A percentile compares a stretch with the other conserved stretches of the same genome.
phyloP scores from a whole-genome alignment of 2,797 vertebrate species.

The Columba guinea region DNA sequence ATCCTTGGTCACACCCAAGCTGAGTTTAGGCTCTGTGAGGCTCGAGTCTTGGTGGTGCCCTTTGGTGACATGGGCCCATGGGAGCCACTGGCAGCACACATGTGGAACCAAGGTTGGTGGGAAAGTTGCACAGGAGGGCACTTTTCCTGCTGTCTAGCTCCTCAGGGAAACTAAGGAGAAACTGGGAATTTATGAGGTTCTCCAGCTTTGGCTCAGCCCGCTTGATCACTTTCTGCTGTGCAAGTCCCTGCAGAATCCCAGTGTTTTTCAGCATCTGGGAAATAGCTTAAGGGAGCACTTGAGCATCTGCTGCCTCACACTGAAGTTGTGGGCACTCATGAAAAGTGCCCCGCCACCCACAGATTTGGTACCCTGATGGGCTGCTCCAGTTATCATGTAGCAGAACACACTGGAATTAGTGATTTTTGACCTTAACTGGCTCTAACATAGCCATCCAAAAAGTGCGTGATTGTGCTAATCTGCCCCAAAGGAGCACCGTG shows the following conservation, averaged over 20 bases:
- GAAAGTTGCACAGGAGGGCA: not conserved
- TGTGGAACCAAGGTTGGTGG: accelerated
- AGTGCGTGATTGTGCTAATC: not conserved
- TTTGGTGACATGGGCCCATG: not conserved
- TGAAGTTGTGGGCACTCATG: not conserved
- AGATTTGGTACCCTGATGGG: not conserved
- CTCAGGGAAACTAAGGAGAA: not conserved
- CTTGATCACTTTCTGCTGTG: not conserved
- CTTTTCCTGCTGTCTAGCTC: not conserved
- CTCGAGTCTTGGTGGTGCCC: constrained; percentile 3
- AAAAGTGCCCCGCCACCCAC: not conserved
- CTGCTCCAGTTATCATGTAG: not conserved
- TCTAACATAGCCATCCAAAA: not conserved
- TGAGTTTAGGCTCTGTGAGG: not conserved
- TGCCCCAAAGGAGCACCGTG: accelerated
- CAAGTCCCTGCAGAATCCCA: not conserved
- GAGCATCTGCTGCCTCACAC: not conserved
- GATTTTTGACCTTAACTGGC: not conserved
- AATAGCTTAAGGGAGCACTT: not conserved
- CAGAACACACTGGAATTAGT: not conserved
- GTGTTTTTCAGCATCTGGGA: not conserved
- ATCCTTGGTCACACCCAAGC: not conserved
- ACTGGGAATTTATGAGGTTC: not conserved
- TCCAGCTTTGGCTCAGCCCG: not conserved
- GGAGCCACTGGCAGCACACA: not conserved